Conservation (phyloP, 2,888 invertebrate species). For the Megaustenia siamemsis region DNA sequence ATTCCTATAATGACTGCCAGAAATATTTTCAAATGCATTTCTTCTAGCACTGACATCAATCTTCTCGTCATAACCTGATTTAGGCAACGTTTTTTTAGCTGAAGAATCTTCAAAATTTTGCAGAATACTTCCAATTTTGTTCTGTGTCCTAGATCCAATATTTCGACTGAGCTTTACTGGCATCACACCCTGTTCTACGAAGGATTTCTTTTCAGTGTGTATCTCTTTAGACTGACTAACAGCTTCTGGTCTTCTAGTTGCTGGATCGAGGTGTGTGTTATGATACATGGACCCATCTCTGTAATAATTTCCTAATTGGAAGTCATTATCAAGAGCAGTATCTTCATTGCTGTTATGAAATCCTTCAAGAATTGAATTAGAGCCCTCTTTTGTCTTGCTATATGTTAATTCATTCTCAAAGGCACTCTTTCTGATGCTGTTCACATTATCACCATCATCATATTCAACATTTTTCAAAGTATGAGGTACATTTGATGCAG, state of each 20-base stretch:
- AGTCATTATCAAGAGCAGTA: neutral
- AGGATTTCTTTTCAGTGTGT: constrained; percentile 27
- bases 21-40: constrained; percentile 36
- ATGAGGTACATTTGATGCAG: neutral
- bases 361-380: neutral
- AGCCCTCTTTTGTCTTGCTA: neutral
- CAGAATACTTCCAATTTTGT: constrained; percentile 62
- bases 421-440: neutral
- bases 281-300: neutral
- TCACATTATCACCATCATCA: constrained; percentile 11
- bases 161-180: neutral
- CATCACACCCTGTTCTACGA: constrained; percentile 5
- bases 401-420: neutral
- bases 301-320: constrained; percentile 16
- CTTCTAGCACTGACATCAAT: constrained; percentile 40
- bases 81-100: constrained; percentile 44
- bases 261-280: neutral
- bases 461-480: neutral
- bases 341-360: neutral
- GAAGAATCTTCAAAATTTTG: constrained; percentile 62
- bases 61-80: constrained; percentile 51
- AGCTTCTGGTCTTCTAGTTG: neutral
- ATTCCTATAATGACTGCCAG: neutral
- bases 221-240: constrained; percentile 41
- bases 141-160: constrained; percentile 49